Percentiles rank a stretch among this genome's conserved stretches.
These are phyloP conservation scores for Anhinga anhinga DNA, from an alignment of 2,113 vertebrate genomes.

Conservation along the genomic window DNA sequence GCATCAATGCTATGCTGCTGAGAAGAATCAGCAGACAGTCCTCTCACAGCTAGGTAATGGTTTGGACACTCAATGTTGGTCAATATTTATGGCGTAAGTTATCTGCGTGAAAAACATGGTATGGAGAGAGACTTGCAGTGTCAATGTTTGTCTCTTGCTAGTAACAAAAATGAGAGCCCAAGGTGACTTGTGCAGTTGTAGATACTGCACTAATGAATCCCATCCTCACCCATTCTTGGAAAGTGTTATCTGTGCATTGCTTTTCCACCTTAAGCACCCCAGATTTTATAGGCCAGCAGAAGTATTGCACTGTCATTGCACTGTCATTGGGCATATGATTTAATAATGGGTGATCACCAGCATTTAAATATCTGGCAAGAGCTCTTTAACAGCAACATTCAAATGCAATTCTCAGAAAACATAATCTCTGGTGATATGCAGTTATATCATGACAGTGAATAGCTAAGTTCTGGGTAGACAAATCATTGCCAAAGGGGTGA, in stretches of 20 bases:
- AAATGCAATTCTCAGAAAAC: not conserved
- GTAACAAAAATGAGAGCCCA: not conserved
- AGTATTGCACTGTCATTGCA: not conserved
- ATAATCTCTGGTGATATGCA: not conserved
- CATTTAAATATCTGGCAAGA: not conserved
- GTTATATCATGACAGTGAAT: not conserved
- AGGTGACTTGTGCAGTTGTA: not conserved
- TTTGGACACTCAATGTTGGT: not conserved
- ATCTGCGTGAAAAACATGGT: not conserved
- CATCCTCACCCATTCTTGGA: not conserved
- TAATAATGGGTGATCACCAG: not conserved
- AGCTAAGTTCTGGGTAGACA: not conserved
- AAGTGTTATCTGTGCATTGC: not conserved
- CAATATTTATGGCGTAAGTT: not conserved
- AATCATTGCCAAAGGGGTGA: not conserved
- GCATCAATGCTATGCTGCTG: not conserved
- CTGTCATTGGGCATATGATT: not conserved
- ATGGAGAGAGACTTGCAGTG: not conserved
- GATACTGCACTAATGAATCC: not conserved
- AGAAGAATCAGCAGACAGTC: not conserved
- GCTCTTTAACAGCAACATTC: not conserved
- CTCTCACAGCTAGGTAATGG: not conserved
- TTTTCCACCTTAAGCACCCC: not conserved
- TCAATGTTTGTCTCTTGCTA: not conserved
- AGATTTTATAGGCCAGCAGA: not conserved